Evolutionary conservation across 2,797 vertebrate species (phyloP), one percentile per base, ranked within the genome.

Genomic region (Enteromius viviparus): DNA sequence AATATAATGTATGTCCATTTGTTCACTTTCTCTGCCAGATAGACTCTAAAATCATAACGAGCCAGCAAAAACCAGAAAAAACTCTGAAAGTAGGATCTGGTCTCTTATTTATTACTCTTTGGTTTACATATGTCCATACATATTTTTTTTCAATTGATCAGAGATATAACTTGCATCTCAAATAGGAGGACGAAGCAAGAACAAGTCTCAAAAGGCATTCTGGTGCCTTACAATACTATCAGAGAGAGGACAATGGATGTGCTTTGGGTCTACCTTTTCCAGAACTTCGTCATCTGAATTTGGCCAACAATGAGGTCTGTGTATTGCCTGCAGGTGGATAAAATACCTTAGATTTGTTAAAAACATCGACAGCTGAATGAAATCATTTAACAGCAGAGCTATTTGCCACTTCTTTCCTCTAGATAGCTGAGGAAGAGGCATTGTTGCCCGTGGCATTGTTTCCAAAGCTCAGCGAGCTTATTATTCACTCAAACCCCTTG

Each of bases 251-350:
- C 23, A 64, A 55, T 65, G 76, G 86, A 34, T 7, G 4, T 81
- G 12, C 42, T 21, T 60, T 64, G 77, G 89, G 87, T 1, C 88
- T 91, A 3, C 96, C 95, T 0, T 94, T 97, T 58, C 94, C 96
- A 12, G 91, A 93, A 74, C 95, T 98, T 78, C 91, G 87, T 66
- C 89, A 78, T 88, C 95, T 98, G 80, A 96, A 94, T 91, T 86
- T 98, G 89, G 94, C 96, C 37, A 84, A 95, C 87, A 98, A 97
- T 89, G 94, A 96, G 96, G 97, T 97, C 87, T 60, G 85, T 81
- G 71, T 55, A 37, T 66, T 37, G 65, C 65, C 15, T 40, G 15
- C 14, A 42, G 37, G 64, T n/a, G 60, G 55, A 40, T 76, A 21
- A 66, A 17, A 53, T 12, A 15, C 9, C 17, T 81, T 37, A 29